Percentiles rank a stretch among this genome's conserved stretches.
Evolutionary conservation across 2,888 invertebrate species (phyloP).

Genomic region (Brachyptera risi): DNA sequence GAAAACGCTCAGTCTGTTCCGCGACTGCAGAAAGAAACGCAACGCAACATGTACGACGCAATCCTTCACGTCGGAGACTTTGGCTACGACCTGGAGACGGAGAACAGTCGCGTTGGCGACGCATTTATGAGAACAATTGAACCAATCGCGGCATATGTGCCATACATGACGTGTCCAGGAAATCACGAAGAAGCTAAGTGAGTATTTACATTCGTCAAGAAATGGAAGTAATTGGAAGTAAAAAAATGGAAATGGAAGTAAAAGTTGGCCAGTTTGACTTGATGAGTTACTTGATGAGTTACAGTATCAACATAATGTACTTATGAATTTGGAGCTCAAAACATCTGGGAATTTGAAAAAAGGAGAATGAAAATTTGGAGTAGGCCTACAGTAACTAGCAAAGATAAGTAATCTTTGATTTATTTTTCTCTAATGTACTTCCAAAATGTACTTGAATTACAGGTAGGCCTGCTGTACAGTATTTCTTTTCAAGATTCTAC

Average conservation of each 20-base stretch:
- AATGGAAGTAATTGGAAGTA: neutral
- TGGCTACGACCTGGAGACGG: slow-evolving; percentile 86
- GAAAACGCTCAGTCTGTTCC: slow-evolving; percentile 84
- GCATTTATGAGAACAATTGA: slow-evolving; percentile 52
- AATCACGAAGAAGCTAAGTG: slow-evolving; percentile 46
- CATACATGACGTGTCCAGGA: slow-evolving; percentile 49
- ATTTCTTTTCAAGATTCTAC: no score
- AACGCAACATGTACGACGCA: slow-evolving; percentile 75
- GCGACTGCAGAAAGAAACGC: slow-evolving; percentile 78
- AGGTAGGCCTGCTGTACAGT: no score
- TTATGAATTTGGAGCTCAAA: no score
- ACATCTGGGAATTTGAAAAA: no score
- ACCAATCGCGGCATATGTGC: slow-evolving; percentile 51
- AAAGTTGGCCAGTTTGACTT: neutral
- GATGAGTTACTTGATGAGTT: no score
- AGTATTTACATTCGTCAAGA: slow-evolving; percentile 29
- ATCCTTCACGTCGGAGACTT: slow-evolving; percentile 92
- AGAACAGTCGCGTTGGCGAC: slow-evolving; percentile 50
- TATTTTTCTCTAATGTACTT: no score
- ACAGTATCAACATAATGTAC: no score
- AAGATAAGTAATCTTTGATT: no score
- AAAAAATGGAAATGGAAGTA: neutral
- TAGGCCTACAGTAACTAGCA: no score
- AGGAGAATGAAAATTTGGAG: no score
- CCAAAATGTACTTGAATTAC: no score